phyloP scores from a whole-genome alignment of 1,140 invertebrate genomes.

The Paraescarpia echinospica region DNA sequence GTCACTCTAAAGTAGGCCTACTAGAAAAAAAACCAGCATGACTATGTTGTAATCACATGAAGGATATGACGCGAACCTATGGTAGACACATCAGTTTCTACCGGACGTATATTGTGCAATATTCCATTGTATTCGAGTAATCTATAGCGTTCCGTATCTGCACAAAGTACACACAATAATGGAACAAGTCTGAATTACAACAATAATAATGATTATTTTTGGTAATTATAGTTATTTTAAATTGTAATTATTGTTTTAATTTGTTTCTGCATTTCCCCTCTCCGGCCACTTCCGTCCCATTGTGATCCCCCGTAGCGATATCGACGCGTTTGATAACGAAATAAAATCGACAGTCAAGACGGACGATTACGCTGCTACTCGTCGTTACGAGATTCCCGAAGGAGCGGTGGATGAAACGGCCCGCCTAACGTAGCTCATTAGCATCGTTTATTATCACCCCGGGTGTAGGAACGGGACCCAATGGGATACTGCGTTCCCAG shows the following conservation, averaged over 20 bases:
- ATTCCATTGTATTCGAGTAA: not conserved
- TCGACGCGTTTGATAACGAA: not conserved
- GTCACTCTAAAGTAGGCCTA: not conserved
- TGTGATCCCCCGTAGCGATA: no score
- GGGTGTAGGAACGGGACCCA: not conserved
- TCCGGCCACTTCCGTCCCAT: no score
- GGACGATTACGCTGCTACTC: not conserved
- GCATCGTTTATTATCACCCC: not conserved
- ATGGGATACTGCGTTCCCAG: not conserved
- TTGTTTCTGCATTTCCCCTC: no score
- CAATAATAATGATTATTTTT: no score
- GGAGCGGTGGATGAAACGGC: not conserved
- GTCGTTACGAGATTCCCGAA: not conserved
- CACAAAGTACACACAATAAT: no score
- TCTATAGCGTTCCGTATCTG: no score
- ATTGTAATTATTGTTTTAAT: no score
- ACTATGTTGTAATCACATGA: not conserved
- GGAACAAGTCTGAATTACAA: no score
- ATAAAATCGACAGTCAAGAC: not conserved
- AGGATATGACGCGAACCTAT: not conserved
- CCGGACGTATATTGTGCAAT: not conserved
- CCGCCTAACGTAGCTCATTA: not conserved
- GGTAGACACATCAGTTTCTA: not conserved
- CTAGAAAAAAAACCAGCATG: not conserved
- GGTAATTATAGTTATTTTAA: no score